Conservation (phyloP, 1,140 invertebrate species). For the Pogonomyrmex californicus region DNA sequence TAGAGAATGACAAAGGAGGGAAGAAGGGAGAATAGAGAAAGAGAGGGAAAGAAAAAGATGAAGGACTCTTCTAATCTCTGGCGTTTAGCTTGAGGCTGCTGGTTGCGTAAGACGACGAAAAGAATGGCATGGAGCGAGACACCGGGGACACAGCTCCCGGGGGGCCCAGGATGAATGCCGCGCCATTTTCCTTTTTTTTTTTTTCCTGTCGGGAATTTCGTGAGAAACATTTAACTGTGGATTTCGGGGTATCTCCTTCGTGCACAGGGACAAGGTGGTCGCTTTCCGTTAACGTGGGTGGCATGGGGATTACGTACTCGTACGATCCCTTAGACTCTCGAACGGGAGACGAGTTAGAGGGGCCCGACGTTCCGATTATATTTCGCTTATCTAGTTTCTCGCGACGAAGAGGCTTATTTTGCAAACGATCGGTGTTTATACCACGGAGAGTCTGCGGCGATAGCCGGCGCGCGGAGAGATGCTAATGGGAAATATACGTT, state of each 20-base stretch:
- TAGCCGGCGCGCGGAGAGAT: not conserved
- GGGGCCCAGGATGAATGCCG: slow-evolving; percentile 19
- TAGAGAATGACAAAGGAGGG: slow-evolving; percentile 13
- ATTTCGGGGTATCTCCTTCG: slow-evolving; percentile 40
- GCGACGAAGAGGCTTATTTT: slow-evolving; percentile 7
- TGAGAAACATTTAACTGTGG: slow-evolving; percentile 48
- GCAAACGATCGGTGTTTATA: slow-evolving; percentile 15
- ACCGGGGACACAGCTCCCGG: slow-evolving; percentile 14
- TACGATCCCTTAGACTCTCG: not conserved
- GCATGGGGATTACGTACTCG: not conserved
- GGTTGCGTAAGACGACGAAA: slow-evolving; percentile 61
- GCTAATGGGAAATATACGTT: slow-evolving; percentile 2
- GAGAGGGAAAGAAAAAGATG: not conserved
- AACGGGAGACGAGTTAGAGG: not conserved
- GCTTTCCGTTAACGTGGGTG: slow-evolving; percentile 45
- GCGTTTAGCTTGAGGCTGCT: slow-evolving; percentile 55
- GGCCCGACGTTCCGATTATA: slow-evolving; percentile 17
- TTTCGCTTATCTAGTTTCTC: slow-evolving; percentile 38
- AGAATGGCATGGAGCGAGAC: slow-evolving; percentile 46
- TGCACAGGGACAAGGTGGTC: not conserved
- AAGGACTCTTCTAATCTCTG: slow-evolving; percentile 27
- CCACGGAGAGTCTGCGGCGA: not conserved
- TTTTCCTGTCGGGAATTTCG: slow-evolving; percentile 4
- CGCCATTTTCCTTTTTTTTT: not conserved
- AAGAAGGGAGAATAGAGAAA: not conserved